phyloP scores from a whole-genome alignment of 2,888 invertebrate genomes.

The Beris morrisii region DNA sequence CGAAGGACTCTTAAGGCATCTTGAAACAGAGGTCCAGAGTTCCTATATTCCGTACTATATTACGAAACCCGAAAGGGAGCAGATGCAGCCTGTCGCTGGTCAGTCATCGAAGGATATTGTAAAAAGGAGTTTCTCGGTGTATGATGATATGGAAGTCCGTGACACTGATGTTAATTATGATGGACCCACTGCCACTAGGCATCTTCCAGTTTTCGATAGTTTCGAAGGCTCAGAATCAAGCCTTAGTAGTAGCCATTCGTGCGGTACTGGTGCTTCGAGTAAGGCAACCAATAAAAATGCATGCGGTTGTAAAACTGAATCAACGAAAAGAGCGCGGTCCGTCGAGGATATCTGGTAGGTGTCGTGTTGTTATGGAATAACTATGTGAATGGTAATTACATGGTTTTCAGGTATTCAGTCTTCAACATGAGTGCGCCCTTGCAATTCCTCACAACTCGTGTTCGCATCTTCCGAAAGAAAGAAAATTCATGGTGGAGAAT shows the following conservation, averaged over 20 bases:
- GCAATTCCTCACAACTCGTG: slow-evolving; percentile 46
- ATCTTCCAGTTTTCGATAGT: slow-evolving; percentile 14
- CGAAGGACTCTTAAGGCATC: slow-evolving; percentile 28
- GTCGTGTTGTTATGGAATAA: neutral
- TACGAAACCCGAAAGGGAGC: slow-evolving; percentile 7
- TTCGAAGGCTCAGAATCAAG: neutral
- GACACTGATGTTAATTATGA: slow-evolving; percentile 39
- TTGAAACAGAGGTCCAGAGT: slow-evolving; percentile 38
- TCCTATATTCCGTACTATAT: slow-evolving; percentile 21
- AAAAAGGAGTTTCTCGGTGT: slow-evolving; percentile 38
- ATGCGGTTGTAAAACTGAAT: neutral
- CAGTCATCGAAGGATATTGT: slow-evolving; percentile 16
- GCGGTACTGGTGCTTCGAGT: neutral
- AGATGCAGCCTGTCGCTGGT: neutral
- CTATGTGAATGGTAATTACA: slow-evolving; percentile 35
- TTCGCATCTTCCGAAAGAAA: slow-evolving; percentile 47
- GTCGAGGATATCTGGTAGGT: slow-evolving; percentile 44
- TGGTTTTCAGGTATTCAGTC: slow-evolving; percentile 45
- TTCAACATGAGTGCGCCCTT: slow-evolving; percentile 48
- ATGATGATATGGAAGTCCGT: slow-evolving; percentile 41
- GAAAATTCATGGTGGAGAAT: slow-evolving; percentile 48
- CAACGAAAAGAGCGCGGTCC: slow-evolving; percentile 36
- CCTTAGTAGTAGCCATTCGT: neutral
- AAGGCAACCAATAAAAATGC: too few relatives aligned
- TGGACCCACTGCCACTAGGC: slow-evolving; percentile 18